Evolutionary conservation across 2,113 vertebrate species (phyloP).

Genomic region (Pomatorhinus ruficollis): DNA sequence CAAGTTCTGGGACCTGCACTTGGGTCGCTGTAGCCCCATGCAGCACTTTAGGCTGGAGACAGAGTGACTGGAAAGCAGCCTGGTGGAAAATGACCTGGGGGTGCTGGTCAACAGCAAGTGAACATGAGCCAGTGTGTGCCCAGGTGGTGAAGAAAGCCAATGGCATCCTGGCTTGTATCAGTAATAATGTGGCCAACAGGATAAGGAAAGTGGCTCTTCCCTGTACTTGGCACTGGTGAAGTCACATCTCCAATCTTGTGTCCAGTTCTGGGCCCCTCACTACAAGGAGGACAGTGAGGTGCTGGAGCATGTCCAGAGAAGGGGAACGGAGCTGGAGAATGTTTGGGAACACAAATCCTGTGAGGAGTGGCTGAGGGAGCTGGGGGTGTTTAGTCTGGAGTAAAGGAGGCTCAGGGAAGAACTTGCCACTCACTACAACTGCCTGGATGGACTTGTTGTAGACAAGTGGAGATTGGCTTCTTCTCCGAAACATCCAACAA

Average conservation of each 20-base stretch:
- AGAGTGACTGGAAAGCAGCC: not conserved
- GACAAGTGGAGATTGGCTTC: not conserved
- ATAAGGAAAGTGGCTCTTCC: not conserved
- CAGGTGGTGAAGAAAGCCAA: not conserved
- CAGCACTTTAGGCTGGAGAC: accelerated
- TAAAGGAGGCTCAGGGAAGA: not conserved
- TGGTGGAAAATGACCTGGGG: not conserved
- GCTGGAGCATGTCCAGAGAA: not conserved
- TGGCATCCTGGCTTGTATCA: not conserved
- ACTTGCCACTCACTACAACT: not conserved
- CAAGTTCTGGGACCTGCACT: too few species aligned
- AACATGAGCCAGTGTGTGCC: not conserved
- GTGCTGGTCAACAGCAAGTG: not conserved
- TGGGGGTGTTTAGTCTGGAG: not conserved
- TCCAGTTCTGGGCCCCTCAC: not conserved
- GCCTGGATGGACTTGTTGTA: not conserved
- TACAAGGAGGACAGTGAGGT: not conserved
- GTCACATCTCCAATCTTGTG: not conserved
- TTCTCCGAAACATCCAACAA: not conserved
- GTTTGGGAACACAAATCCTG: not conserved
- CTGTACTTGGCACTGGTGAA: not conserved
- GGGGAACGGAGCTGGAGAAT: too few species aligned
- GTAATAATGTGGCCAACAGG: not conserved
- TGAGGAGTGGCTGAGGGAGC: not conserved
- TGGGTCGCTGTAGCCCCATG: not conserved